Evolutionary conservation across 2,888 invertebrate species (phyloP), one percentile per base, ranked within the genome.

Genomic region (Standfussiana lucernea): DNA sequence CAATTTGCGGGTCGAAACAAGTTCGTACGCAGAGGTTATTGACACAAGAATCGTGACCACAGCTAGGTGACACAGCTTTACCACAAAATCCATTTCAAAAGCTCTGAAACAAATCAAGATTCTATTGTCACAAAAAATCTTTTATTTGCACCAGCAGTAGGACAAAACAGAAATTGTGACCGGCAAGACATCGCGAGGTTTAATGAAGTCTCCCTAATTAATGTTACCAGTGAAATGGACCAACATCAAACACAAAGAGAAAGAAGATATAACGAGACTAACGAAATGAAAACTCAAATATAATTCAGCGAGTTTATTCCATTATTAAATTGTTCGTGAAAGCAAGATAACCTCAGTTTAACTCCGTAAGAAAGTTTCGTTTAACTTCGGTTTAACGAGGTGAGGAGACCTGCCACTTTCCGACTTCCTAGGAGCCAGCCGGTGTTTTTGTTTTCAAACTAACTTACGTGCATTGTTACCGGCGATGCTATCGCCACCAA

Each of bases 281-380:
- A 89, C 90, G 88, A 90, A 91, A 91, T 90, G 92, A 93, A 92
- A 94, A 91, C 90, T 92, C 92, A 91, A 93, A 93, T 92, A 93
- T 93, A 94, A 94, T 93, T 94, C 92, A 92, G 90, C 85, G 91
- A 92, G 92, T 94, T 94, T 94, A 94, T 94, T 94, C 92, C 93
- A 94, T 95, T 95, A 95, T 95, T 95, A 95, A 95, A 95, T 95
- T 95, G 95, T 94, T 95, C 94, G 95, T 95, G 93, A 95, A 95
- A 92, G 91, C 91, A 91, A 93, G 95, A 95, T 95, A 95, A 93
- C 95, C 94, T 89, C 91, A 88, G 88, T 88, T 90, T 89, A 90
- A 89, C 90, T 91, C 86, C 77, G 82, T 86, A 86, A 82, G 86
- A 88, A 89, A 91, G 89, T 91, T 91, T 85, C 86, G 89, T 87